Evolutionary conservation across 2,888 invertebrate species (phyloP).

Genomic region (Ochropacha duplaris): DNA sequence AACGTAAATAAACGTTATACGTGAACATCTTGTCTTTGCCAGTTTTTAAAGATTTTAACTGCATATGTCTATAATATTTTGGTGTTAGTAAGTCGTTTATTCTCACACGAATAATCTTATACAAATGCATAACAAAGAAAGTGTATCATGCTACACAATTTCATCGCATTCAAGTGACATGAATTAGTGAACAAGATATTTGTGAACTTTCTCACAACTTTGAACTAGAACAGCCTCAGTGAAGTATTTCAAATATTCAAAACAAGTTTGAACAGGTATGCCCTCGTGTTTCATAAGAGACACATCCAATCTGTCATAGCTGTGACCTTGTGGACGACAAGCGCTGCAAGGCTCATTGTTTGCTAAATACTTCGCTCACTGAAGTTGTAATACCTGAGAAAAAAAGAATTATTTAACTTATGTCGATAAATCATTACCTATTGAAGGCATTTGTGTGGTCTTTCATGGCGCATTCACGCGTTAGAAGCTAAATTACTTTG

Average conservation of each 20-base stretch:
- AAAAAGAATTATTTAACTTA: neutral
- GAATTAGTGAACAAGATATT: constrained; percentile 17
- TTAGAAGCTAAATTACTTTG: neutral
- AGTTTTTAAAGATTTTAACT: neutral
- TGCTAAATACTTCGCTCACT: constrained; percentile 24
- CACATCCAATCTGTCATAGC: constrained; percentile 42
- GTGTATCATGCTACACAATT: neutral
- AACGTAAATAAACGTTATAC: too few species aligned
- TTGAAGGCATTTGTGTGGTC: neutral
- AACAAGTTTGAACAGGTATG: constrained; percentile 26
- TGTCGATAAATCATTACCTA: neutral
- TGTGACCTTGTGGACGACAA: constrained; percentile 42
- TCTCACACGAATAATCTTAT: neutral
- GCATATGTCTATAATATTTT: neutral
- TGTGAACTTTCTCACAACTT: constrained; percentile 26
- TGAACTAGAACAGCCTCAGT: constrained; percentile 3
- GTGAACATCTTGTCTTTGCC: neutral
- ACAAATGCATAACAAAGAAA: neutral
- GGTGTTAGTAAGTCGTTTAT: neutral
- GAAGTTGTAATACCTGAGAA: neutral
- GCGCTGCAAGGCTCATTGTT: constrained; percentile 41
- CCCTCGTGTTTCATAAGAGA: constrained; percentile 35
- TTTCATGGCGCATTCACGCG: neutral
- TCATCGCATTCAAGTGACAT: neutral
- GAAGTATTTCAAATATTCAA: constrained; percentile 30